Evolutionary conservation across 2,888 invertebrate genomes (phyloP).

Genomic region (Cancer borealis): DNA sequence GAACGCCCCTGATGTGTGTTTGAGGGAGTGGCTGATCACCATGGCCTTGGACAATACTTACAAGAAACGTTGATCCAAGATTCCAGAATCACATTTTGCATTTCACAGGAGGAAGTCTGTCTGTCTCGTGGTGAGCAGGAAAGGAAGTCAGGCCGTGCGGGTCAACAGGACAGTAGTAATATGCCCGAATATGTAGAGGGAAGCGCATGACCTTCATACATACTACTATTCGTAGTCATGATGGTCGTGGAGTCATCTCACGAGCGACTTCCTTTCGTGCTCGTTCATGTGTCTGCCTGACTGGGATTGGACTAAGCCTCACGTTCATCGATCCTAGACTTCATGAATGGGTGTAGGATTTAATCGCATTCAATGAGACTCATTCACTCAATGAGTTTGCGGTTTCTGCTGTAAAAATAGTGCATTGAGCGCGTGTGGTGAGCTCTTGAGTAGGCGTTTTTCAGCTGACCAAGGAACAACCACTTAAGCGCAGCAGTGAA

Average conservation of each 20-base stretch:
- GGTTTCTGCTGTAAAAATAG: neutral
- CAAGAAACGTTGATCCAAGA: neutral
- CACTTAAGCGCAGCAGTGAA: neutral
- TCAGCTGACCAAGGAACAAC: neutral
- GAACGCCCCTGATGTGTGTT: neutral
- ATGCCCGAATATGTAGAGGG: neutral
- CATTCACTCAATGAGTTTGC: neutral
- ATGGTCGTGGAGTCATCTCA: constrained; percentile 25
- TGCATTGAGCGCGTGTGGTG: neutral
- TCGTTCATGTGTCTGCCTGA: neutral
- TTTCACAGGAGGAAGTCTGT: neutral
- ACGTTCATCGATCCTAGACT: neutral
- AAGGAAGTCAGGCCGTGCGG: neutral
- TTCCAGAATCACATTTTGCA: neutral
- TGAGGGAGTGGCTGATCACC: neutral
- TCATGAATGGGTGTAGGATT: neutral
- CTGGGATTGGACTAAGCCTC: neutral
- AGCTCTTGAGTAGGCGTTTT: neutral
- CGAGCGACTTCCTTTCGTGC: neutral
- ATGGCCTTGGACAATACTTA: neutral
- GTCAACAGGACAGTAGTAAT: neutral
- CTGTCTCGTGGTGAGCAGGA: neutral
- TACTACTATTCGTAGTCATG: neutral
- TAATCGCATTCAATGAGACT: neutral
- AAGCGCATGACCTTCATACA: neutral